Evolutionary conservation across 2,888 invertebrate genomes (phyloP).

Genomic region (Orthosia gracilis): DNA sequence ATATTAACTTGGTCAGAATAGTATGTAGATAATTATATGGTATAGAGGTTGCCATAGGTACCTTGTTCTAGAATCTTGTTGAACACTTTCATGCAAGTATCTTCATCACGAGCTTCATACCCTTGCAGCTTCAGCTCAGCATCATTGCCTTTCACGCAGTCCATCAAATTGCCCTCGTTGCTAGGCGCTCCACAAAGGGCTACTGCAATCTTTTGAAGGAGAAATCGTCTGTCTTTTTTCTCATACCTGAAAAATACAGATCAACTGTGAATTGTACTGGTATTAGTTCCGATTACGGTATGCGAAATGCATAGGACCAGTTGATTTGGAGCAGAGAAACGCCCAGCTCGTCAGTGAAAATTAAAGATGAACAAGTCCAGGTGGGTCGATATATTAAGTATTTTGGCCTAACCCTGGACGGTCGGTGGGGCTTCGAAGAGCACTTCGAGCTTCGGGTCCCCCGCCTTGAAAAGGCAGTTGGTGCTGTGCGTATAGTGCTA

Average conservation of each 20-base stretch:
- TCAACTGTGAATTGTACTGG: neutral
- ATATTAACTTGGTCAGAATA: too few relatives aligned
- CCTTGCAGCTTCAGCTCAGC: constrained; percentile 64
- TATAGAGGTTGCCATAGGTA: constrained; percentile 7
- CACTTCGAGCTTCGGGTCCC: too few relatives aligned
- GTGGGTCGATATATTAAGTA: too few relatives aligned
- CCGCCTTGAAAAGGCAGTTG: too few relatives aligned
- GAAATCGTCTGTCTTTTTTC: constrained; percentile 66
- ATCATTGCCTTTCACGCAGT: constrained; percentile 20
- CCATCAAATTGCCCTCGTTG: constrained; percentile 61
- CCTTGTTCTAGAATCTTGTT: constrained; percentile 70
- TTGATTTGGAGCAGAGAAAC: neutral
- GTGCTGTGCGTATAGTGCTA: too few relatives aligned
- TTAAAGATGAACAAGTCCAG: too few relatives aligned
- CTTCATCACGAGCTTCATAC: constrained; percentile 67
- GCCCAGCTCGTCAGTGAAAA: too few relatives aligned
- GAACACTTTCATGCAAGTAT: constrained; percentile 66
- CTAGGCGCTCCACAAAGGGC: constrained; percentile 70
- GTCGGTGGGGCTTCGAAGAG: too few relatives aligned
- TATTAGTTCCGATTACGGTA: neutral
- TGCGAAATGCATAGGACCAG: neutral
- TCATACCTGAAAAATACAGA: constrained; percentile 57
- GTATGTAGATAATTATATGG: too few relatives aligned
- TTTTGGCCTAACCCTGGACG: too few relatives aligned
- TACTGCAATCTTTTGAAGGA: constrained; percentile 71